phyloP scores from a whole-genome alignment of 2,888 invertebrate species.

The Yponomeuta sedellus region DNA sequence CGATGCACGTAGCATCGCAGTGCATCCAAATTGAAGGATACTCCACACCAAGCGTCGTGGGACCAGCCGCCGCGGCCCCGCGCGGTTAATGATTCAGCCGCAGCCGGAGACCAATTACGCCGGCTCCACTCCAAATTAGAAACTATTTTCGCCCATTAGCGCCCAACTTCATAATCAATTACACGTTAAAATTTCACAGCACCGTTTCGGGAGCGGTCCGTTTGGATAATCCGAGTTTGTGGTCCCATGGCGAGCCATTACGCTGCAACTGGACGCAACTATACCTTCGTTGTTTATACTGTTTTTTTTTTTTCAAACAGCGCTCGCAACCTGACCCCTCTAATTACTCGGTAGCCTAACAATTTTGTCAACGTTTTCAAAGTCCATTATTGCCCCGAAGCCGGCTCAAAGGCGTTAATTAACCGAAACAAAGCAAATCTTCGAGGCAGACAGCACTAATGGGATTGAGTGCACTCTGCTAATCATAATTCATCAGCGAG shows the following conservation, averaged over 20 bases:
- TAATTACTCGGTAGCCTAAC: neutral
- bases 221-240: constrained; percentile 74
- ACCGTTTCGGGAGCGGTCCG: constrained; percentile 66
- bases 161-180: constrained; percentile 75
- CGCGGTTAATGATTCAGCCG: constrained; percentile 64
- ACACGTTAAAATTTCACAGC: constrained; percentile 71
- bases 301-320: neutral
- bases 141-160: constrained; percentile 74
- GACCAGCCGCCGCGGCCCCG: constrained; percentile 26
- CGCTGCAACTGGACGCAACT: constrained; percentile 43
- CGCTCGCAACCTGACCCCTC: neutral
- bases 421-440: constrained; percentile 44
- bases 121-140: constrained; percentile 69
- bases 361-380: constrained; percentile 9
- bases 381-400: constrained; percentile 2
- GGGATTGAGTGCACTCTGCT: constrained; percentile 73
- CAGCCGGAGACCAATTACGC: constrained; percentile 67
- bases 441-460: constrained; percentile 56
- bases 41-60: constrained; percentile 16
- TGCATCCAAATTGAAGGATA: constrained; percentile 43
- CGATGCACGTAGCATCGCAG: neutral
- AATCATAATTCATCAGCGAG: constrained; percentile 76
- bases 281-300: constrained; percentile 54
- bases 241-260: constrained; percentile 72
- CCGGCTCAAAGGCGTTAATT: constrained; percentile 14